Conservation (phyloP, 2,113 vertebrate genomes). For the Paradisaea rubra region DNA sequence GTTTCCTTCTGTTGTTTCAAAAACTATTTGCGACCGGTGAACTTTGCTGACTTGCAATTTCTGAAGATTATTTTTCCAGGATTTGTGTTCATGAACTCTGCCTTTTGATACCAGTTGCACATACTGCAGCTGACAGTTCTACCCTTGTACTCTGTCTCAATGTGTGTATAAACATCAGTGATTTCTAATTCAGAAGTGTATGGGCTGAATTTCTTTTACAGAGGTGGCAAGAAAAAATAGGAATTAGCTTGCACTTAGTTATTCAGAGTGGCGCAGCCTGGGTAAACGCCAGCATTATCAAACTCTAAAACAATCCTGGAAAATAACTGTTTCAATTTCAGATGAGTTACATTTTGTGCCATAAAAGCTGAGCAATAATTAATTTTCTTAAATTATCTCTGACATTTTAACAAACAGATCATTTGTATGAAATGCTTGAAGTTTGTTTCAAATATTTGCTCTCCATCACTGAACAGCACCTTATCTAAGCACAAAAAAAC, state of each 20-base stretch:
- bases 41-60: neutral
- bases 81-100: neutral
- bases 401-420: neutral
- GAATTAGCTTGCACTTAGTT: neutral
- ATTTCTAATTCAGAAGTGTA: neutral
- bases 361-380: neutral
- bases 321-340: neutral
- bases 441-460: neutral
- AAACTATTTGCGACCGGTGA: neutral
- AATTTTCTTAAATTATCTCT: neutral
- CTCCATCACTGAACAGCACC: neutral
- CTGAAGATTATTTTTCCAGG: conserved; percentile 9
- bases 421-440: neutral
- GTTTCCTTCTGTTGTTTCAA: neutral
- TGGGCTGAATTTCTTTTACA: neutral
- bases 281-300: neutral
- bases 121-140: neutral
- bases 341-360: neutral
- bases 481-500: neutral
- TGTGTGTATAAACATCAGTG: neutral
- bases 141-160: neutral
- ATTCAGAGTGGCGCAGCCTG: neutral
- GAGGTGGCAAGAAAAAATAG: neutral
- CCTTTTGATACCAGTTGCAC: neutral
- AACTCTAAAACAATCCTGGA: neutral